Conservation (phyloP, 1,140 invertebrate genomes). For the Drosophila nannoptera region DNA sequence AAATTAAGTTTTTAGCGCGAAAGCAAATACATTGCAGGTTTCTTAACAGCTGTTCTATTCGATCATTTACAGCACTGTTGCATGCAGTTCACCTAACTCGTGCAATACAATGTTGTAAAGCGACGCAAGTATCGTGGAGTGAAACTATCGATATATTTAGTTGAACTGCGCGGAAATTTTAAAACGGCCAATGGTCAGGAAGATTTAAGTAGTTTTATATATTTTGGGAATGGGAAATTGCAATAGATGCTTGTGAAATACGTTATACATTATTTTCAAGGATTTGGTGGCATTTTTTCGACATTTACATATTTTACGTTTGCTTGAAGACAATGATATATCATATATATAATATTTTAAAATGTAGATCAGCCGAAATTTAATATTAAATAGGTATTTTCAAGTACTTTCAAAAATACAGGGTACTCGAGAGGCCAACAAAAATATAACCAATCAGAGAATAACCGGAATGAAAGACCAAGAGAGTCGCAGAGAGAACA, state of each 20-base stretch:
- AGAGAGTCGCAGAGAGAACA: constrained; percentile 39
- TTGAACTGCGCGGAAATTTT: neutral
- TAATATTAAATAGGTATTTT: neutral
- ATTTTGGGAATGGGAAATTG: no score
- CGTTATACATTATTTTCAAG: no score
- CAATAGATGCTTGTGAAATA: no score
- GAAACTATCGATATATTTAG: neutral
- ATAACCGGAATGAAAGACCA: constrained; percentile 57
- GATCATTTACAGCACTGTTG: constrained; percentile 4
- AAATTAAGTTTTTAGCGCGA: constrained; percentile 35
- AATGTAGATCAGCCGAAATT: neutral
- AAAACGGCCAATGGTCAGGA: neutral
- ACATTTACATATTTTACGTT: no score
- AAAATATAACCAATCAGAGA: constrained; percentile 35
- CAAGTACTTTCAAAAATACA: constrained; percentile 1
- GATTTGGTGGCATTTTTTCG: no score
- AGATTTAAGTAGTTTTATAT: neutral
- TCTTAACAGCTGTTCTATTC: constrained; percentile 21
- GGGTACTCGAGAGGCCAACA: constrained; percentile 11
- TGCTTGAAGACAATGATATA: no score
- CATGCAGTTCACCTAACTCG: neutral
- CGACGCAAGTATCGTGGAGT: neutral
- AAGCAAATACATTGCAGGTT: constrained; percentile 45
- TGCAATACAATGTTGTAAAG: neutral
- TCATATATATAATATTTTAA: neutral